Base-by-base conservation (phyloP, 2,888 invertebrate genomes). In the Drosophila antonietae region DNA sequence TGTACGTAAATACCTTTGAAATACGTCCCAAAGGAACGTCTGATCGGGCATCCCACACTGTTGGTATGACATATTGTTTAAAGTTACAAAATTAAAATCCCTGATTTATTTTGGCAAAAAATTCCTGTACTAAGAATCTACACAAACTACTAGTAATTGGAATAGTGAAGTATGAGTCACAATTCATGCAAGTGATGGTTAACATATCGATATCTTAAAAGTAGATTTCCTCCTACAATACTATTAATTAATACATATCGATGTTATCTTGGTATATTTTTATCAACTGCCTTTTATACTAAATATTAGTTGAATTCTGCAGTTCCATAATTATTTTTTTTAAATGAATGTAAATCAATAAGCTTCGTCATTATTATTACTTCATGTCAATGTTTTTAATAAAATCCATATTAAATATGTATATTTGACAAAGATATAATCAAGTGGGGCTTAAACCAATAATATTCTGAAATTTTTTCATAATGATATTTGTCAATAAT, bases 1-100 rank as follows among this genome's bases (percentile, higher is more conserved):
- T 33, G 9, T 33, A 2, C 6, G 5, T 15, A 47, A 33, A 23
- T 60, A 76, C 72, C 71, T 62, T 93, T 96, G 95, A 91, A 97
- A 97, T 44, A 97, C 95, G 85, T 96, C 95, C 96, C 96, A 96
- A 23, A 97, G 93, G 91, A 97, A 97, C 81, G 96, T 95, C 73
- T 96, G 94, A 89, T 94, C 95, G 0, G 97, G 96, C 95, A 96
- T 95, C 39, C 95, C 94, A 18, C 95, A 94, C 35, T 95, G 94
- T 80, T 94, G 94, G 84, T 95, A 95, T 37, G 91, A 73, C 91
- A 92, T 92, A 60, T 80, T 69, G 10, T 28, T 39, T 28, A 23
- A 53, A 23, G 23, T n/a, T 37, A 53, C 10, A 37, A 53, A 53
- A 53, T 20, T 9, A 20, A 33, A 33, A 51, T 33, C 49, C 52